Base-by-base conservation (phyloP, 2,113 vertebrate species). In the Ancistrus triradiatus region DNA sequence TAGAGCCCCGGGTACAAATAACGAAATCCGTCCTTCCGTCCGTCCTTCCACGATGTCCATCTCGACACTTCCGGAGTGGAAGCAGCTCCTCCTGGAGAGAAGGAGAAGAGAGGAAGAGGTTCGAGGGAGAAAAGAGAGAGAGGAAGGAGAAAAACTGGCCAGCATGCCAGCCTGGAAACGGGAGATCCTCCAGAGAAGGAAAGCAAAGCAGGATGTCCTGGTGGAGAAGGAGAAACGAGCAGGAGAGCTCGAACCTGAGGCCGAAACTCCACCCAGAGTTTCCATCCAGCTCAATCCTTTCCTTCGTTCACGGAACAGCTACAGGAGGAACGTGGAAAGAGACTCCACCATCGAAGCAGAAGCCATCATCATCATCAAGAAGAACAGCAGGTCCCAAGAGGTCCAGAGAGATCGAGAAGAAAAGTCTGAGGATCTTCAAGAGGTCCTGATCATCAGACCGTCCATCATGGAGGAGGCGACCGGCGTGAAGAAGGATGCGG, bases 121-220 rank as follows among this genome's bases (percentile, higher is more conserved):
- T 1, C 68, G 86, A 14, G 87, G 86, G 11, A 85, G 83, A 58
- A 81, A 84, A 22, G 91, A 88, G 49, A 86, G 85, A 47, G 89
- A 90, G 7, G 89, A 92, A 58, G 82, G 87, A 70, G 82, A 90
- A 21, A 89, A 90, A 55, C 82, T 92, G 15, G 87, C 90, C 58
- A 90, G 80, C 77, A 90, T 94, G 88, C 92, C 93, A 0, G 90
- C 89, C 22, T 94, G 93, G 93, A 94, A 94, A 59, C 80, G 90
- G 44, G 91, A 88, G 8, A 88, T 95, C 56, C 88, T 94, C 67
- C 91, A 94, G 61, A 72, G 91, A 11, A 85, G 91, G 22, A 83
- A 86, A 11, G 90, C 87, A 0, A 92, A 89, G 72, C 86, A 87
- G 43, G 88, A 90, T 7, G 74, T 60, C 6, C 24, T 82, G 43